A percentile compares a stretch with the other conserved stretches of the same genome.
Evolutionary conservation across 2,888 invertebrate species (phyloP).

Genomic region (Anoplius nigerrimus): DNA sequence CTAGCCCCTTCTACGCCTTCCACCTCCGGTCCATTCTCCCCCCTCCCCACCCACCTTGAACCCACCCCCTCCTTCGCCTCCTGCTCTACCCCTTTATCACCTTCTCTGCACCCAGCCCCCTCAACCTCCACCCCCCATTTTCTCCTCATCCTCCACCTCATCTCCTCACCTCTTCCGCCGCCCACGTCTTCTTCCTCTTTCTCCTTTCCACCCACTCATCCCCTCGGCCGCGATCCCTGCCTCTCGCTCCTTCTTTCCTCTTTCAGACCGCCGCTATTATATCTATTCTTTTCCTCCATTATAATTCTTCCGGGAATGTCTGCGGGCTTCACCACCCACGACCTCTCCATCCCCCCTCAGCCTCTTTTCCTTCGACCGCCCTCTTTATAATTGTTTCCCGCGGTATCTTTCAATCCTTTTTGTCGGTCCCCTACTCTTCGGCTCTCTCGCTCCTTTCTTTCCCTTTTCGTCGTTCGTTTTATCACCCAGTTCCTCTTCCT

Average conservation of each 20-base stretch:
- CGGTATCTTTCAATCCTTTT: constrained; percentile 38
- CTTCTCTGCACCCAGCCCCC: neutral
- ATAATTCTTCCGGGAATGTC: constrained; percentile 53
- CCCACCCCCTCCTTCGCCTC: neutral
- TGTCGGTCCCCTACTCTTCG: neutral
- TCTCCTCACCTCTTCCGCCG: constrained; percentile 13
- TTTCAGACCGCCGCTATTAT: constrained; percentile 48
- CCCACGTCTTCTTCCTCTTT: constrained; percentile 5
- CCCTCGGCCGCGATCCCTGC: constrained; percentile 3
- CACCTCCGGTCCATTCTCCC: constrained; percentile 17
- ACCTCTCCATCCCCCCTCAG: neutral
- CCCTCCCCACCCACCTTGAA: neutral
- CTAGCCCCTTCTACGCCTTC: constrained; percentile 1
- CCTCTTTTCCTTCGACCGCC: constrained; percentile 1
- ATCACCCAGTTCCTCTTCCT: neutral
- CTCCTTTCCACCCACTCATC: constrained; percentile 10
- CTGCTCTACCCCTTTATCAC: constrained; percentile 11
- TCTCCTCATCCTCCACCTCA: constrained; percentile 5
- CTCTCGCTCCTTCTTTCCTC: constrained; percentile 24
- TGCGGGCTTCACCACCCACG: constrained; percentile 24
- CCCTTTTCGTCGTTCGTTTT: neutral
- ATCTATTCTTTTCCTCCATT: constrained; percentile 56
- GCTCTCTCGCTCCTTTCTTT: neutral
- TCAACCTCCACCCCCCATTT: constrained; percentile 14
- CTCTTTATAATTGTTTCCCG: constrained; percentile 51